phyloP scores from a whole-genome alignment of 2,888 invertebrate species.

The Tribolium freemani region DNA sequence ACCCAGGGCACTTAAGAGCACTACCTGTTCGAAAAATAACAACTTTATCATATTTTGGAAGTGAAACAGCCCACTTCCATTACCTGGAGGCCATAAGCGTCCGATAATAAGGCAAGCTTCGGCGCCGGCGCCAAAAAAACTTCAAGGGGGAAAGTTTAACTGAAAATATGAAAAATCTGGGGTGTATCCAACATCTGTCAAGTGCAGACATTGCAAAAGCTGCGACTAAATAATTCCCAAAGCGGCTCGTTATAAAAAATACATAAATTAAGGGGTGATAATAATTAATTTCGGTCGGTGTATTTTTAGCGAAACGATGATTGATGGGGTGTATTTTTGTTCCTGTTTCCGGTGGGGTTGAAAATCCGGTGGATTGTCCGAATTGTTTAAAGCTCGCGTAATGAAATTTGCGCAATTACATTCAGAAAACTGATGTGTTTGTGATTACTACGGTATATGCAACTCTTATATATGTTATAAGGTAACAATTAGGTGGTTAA shows the following conservation, averaged over 20 bases:
- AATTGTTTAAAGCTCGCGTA: constrained; percentile 16
- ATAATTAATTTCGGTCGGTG: constrained; percentile 26
- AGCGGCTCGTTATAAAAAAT: constrained; percentile 17
- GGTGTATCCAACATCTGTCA: constrained; percentile 27
- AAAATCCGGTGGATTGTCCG: constrained; percentile 18
- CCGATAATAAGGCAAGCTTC: constrained; percentile 14
- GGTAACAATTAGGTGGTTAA: too few species aligned
- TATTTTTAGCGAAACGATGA: constrained; percentile 28
- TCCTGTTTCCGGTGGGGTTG: constrained; percentile 5
- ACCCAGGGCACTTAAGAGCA: constrained; percentile 10
- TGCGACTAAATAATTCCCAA: constrained; percentile 19
- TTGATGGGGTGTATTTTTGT: constrained; percentile 29
- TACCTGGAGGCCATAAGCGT: constrained; percentile 22
- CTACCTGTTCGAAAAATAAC: constrained; percentile 13
- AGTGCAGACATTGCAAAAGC: constrained; percentile 1
- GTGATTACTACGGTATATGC: too few species aligned
- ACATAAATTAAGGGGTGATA: constrained; percentile 15
- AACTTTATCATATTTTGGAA: constrained; percentile 31
- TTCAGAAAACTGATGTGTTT: too few species aligned
- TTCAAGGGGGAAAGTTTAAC: constrained; percentile 7
- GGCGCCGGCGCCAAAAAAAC: constrained; percentile 15
- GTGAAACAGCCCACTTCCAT: constrained; percentile 34
- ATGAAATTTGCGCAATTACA: constrained; percentile 6
- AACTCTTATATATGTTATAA: too few species aligned
- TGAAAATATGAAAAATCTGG: constrained; percentile 32